phyloP scores from a whole-genome alignment of 2,113 vertebrate species.

The Silurus meridionalis region DNA sequence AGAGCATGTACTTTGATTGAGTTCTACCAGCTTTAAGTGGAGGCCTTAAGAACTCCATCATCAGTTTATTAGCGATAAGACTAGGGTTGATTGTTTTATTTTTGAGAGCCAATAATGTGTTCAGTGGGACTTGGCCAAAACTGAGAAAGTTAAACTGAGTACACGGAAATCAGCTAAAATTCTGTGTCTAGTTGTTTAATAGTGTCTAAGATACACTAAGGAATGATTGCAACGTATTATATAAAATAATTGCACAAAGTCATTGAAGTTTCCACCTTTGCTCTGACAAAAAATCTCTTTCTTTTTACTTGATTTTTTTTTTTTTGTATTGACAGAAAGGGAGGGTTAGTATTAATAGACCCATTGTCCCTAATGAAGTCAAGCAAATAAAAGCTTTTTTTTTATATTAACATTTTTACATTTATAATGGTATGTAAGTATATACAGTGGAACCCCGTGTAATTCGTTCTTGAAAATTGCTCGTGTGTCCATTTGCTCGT shows the following conservation, averaged over 20 bases:
- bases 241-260: neutral
- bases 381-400: neutral
- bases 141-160: slow-evolving; percentile 21
- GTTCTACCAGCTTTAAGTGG: slow-evolving; percentile 30
- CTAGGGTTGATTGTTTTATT: slow-evolving; percentile 43
- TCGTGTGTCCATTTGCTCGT: too few relatives aligned
- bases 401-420: neutral
- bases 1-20: slow-evolving; percentile 27
- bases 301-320: neutral
- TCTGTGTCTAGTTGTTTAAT: neutral
- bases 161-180: neutral
- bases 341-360: neutral
- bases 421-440: neutral
- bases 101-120: slow-evolving; percentile 31
- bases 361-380: neutral
- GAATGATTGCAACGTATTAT: neutral
- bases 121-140: slow-evolving; percentile 18
- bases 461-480: too few relatives aligned
- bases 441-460: too few relatives aligned
- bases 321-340: slow-evolving; percentile 40
- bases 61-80: slow-evolving; percentile 40
- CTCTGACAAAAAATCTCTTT: neutral
- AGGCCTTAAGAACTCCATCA: slow-evolving; percentile 24
- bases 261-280: neutral
- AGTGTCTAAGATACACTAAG: neutral